A percentile compares a stretch with the other conserved stretches of the same genome.
Conservation (phyloP, 1,140 invertebrate genomes). For the Limonius californicus region DNA sequence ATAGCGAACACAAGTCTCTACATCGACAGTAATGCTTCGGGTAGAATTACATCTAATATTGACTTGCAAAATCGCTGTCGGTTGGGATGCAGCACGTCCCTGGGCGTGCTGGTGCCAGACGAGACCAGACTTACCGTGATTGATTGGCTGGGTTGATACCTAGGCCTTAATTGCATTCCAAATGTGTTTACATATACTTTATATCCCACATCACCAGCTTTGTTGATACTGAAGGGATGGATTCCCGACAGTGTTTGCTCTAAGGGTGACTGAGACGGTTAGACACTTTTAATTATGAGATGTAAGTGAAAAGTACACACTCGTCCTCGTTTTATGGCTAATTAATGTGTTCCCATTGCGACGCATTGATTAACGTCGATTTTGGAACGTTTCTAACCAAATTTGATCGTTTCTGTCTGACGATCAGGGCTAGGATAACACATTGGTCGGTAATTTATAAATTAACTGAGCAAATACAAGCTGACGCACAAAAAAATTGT, state of each 20-base stretch:
- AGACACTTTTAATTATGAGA: slow-evolving; percentile 22
- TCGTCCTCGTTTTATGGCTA: too few relatives aligned
- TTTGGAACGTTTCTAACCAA: too few relatives aligned
- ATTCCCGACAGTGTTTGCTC: slow-evolving; percentile 30
- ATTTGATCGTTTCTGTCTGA: too few relatives aligned
- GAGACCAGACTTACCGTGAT: slow-evolving; percentile 44
- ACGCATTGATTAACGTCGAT: too few relatives aligned
- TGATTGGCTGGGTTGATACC: slow-evolving; percentile 42
- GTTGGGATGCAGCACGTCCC: slow-evolving; percentile 38
- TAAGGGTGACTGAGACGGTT: slow-evolving; percentile 24
- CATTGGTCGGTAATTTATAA: too few relatives aligned
- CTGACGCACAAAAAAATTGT: too few relatives aligned
- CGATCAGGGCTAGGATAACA: too few relatives aligned
- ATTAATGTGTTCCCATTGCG: too few relatives aligned
- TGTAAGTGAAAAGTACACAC: too few relatives aligned
- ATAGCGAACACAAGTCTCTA: slow-evolving; percentile 10
- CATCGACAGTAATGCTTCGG: slow-evolving; percentile 29
- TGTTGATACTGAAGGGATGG: slow-evolving; percentile 22
- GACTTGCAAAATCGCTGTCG: slow-evolving; percentile 44
- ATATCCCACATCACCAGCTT: slow-evolving; percentile 32
- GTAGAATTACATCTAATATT: slow-evolving; percentile 44
- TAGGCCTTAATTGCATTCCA: slow-evolving; percentile 43
- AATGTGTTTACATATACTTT: slow-evolving; percentile 44
- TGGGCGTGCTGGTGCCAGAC: slow-evolving; percentile 40
- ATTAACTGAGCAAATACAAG: too few relatives aligned